Conservation (phyloP, 2,797 vertebrate species). For the Anomalospiza imberbis region DNA sequence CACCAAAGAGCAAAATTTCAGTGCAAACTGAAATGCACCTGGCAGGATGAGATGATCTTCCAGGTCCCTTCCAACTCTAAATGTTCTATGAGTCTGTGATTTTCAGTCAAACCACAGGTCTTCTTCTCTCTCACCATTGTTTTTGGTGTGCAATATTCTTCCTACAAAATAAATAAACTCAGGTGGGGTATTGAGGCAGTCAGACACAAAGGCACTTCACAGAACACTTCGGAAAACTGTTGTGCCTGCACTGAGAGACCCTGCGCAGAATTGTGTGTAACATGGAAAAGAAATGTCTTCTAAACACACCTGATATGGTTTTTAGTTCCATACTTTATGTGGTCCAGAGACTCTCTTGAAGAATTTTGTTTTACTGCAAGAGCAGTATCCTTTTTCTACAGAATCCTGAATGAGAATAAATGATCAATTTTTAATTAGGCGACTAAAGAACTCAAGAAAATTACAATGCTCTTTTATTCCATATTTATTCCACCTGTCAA, state of each 20-base stretch:
- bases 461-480: neutral
- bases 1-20: neutral
- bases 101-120: neutral
- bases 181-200: neutral
- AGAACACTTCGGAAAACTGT: neutral
- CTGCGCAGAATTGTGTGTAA: neutral
- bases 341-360: neutral
- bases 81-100: neutral
- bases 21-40: neutral
- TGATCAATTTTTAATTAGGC: neutral
- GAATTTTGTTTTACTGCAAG: neutral
- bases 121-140: neutral
- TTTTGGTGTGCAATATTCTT: neutral
- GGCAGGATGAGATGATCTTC: neutral
- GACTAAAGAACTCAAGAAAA: neutral
- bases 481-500: neutral
- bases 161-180: neutral
- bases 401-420: neutral
- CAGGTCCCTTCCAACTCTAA: neutral
- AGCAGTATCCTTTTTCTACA: neutral
- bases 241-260: neutral
- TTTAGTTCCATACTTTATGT: neutral
- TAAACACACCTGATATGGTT: neutral
- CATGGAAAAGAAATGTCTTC: neutral
- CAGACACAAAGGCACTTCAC: neutral